A percentile compares a stretch with the other conserved stretches of the same genome.
These are phyloP conservation scores for Hydrotaea cyrtoneurina DNA, from an alignment of 2,888 invertebrate genomes.

Conservation along the genomic window DNA sequence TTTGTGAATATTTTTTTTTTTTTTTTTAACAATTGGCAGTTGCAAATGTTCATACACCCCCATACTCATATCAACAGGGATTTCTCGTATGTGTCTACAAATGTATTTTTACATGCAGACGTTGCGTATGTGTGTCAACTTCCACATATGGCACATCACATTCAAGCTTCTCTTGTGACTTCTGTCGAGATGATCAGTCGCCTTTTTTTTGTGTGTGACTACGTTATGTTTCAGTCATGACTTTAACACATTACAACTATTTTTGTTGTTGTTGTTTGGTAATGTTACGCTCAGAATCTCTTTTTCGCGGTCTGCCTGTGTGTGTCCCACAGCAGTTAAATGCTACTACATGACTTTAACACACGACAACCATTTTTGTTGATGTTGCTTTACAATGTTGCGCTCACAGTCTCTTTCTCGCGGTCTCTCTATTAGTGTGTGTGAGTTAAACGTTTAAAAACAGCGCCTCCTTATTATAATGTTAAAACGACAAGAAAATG, in stretches of 20 bases:
- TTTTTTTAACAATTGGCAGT: too few relatives aligned
- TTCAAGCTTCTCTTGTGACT: background rate
- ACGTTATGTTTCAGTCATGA: slow-evolving; percentile 1
- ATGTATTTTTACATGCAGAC: too few relatives aligned
- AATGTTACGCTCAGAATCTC: background rate
- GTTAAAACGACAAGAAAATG: background rate
- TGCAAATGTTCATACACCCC: too few relatives aligned
- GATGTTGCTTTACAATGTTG: background rate
- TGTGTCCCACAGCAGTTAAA: background rate
- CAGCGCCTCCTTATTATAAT: background rate
- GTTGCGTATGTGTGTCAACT: too few relatives aligned
- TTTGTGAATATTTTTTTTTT: too few relatives aligned
- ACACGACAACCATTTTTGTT: background rate
- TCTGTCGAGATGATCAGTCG: slow-evolving; percentile 5
- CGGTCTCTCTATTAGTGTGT: background rate
- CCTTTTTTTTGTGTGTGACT: background rate
- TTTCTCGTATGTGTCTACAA: too few relatives aligned
- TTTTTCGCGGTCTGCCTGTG: too few relatives aligned
- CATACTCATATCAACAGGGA: too few relatives aligned
- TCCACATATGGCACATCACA: too few relatives aligned
- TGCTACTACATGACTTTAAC: background rate
- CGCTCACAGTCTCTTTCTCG: background rate
- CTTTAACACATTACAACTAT: background rate
- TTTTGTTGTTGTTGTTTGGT: background rate
- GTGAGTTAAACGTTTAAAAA: background rate